phyloP scores from a whole-genome alignment of 2,888 invertebrate species.

The Trichopria drosophilae region DNA sequence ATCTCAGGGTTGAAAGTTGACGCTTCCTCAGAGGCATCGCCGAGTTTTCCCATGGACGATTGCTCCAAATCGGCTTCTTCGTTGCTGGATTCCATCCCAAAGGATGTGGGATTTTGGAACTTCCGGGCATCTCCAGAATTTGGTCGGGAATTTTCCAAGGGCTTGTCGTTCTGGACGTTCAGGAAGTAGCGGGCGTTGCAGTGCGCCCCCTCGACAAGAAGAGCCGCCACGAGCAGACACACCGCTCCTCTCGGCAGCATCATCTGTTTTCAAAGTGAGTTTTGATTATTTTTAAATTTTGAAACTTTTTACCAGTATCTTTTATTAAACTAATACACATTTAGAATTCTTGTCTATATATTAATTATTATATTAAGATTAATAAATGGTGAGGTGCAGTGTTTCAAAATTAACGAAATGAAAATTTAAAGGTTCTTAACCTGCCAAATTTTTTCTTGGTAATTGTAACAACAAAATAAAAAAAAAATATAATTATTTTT shows the following conservation, averaged over 20 bases:
- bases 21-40: conserved; percentile 44
- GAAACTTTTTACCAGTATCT: too few relatives aligned
- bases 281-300: background rate
- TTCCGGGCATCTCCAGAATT: conserved; percentile 3
- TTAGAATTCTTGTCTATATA: too few relatives aligned
- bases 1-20: conserved; percentile 63
- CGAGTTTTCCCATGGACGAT: conserved; percentile 39
- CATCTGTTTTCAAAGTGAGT: conserved; percentile 40
- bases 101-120: too few relatives aligned
- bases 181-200: conserved; percentile 20
- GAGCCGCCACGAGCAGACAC: conserved; percentile 39
- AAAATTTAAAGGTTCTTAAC: too few relatives aligned
- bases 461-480: too few relatives aligned
- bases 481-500: too few relatives aligned
- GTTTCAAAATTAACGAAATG: too few relatives aligned
- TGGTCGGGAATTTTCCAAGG: conserved; percentile 40
- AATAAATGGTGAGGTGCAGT: too few relatives aligned
- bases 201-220: conserved; percentile 20
- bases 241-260: conserved; percentile 41
- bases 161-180: conserved; percentile 34
- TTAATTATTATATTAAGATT: too few relatives aligned
- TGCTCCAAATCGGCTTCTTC: conserved; percentile 44
- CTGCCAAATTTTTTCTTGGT: too few relatives aligned
- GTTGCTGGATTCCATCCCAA: too few relatives aligned
- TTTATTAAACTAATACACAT: too few relatives aligned